Percentiles rank a stretch among this genome's conserved stretches.
These are phyloP conservation scores for Myzus persicae DNA, from an alignment of 1,140 invertebrate genomes.

Conservation along the genomic window DNA sequence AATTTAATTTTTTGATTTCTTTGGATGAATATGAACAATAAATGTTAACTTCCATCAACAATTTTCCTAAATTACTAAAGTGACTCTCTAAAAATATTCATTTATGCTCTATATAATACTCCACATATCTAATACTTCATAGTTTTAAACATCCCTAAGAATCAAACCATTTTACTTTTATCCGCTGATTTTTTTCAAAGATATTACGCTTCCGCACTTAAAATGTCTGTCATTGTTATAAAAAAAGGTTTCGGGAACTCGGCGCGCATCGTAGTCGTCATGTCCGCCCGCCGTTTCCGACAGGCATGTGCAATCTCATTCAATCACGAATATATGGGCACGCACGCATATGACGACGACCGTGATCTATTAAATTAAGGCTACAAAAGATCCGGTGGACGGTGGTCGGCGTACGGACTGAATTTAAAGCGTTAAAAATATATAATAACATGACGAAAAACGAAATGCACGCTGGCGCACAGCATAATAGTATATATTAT, in stretches of 20 bases:
- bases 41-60: not conserved
- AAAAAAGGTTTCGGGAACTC: not conserved
- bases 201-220: not conserved
- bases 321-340: not conserved
- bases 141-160: not conserved
- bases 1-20: not conserved
- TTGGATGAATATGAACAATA: not conserved
- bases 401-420: not conserved
- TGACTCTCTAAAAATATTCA: not conserved
- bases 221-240: not conserved
- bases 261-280: not conserved
- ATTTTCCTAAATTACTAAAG: not conserved
- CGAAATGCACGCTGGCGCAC: not conserved
- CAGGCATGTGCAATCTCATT: no score
- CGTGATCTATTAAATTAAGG: slow-evolving; percentile 42
- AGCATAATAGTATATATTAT: not conserved
- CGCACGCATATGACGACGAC: not conserved
- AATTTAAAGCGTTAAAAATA: slow-evolving; percentile 34
- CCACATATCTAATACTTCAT: not conserved
- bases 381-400: not conserved
- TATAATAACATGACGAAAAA: not conserved
- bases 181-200: not conserved
- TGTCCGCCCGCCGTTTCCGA: not conserved
- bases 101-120: not conserved
- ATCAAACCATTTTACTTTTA: not conserved